These are phyloP conservation scores for Cylindroiulus punctatus DNA, from an alignment of 2,888 invertebrate species.

Conservation along the genomic window DNA sequence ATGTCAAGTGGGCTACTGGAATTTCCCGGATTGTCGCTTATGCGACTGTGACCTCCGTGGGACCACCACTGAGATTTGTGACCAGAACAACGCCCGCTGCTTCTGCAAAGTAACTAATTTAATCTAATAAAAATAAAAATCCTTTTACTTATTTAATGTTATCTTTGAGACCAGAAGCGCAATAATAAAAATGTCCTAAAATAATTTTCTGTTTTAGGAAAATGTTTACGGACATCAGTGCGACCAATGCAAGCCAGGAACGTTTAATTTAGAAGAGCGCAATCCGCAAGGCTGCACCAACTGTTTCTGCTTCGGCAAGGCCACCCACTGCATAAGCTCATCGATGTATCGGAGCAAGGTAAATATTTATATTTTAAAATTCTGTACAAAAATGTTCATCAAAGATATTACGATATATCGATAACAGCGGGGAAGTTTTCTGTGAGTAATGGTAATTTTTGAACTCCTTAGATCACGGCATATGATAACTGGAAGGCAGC, in stretches of 20 bases:
- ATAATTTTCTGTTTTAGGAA: conserved; percentile 64
- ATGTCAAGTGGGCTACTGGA: conserved; percentile 83
- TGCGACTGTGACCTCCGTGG: conserved; percentile 87
- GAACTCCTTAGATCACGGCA: conserved; percentile 69
- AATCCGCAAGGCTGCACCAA: conserved; percentile 93
- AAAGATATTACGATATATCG: neutral
- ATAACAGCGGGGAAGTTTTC: no score
- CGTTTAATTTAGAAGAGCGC: conserved; percentile 84
- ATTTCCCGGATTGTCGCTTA: conserved; percentile 87
- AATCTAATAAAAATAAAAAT: neutral
- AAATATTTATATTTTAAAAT: neutral
- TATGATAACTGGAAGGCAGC: conserved; percentile 77
- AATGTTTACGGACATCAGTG: conserved; percentile 83
- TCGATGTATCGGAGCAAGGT: conserved; percentile 68
- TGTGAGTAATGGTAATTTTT: conserved; percentile 28
- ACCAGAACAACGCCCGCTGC: conserved; percentile 75
- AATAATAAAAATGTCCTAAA: neutral
- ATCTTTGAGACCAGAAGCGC: no score
- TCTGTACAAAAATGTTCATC: neutral
- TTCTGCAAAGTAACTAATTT: conserved; percentile 75
- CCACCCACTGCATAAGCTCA: conserved; percentile 84
- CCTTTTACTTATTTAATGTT: neutral
- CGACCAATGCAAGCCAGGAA: conserved; percentile 85
- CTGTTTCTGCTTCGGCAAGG: conserved; percentile 97
- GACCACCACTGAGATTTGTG: conserved; percentile 86